phyloP scores from a whole-genome alignment of 2,113 vertebrate species.

The Oncorhynchus masou region DNA sequence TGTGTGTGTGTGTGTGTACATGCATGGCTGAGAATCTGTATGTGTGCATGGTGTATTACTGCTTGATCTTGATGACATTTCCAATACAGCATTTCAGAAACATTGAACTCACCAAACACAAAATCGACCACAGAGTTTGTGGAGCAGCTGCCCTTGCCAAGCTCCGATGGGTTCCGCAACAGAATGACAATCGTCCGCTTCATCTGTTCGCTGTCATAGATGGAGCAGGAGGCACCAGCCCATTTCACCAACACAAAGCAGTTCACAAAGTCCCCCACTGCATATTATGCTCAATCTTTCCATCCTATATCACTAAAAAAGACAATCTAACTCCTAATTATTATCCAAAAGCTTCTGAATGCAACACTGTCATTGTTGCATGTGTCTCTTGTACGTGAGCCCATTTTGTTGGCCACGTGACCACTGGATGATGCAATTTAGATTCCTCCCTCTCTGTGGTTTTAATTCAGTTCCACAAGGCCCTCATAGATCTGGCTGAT shows the following conservation, averaged over 20 bases:
- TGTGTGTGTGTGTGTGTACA: background rate
- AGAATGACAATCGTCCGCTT: slow-evolving; percentile 37
- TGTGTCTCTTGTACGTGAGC: background rate
- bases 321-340: slow-evolving; percentile 17
- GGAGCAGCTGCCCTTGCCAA: slow-evolving; percentile 9
- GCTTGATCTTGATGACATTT: slow-evolving; percentile 5
- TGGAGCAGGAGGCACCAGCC: background rate
- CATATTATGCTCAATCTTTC: slow-evolving; percentile 10
- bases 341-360: slow-evolving; percentile 13
- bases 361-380: background rate
- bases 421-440: background rate
- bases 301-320: slow-evolving; percentile 12
- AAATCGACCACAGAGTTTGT: slow-evolving; percentile 8
- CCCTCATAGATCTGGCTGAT: no score
- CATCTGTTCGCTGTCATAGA: slow-evolving; percentile 16
- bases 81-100: background rate
- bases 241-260: slow-evolving; percentile 22
- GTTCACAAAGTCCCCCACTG: slow-evolving; percentile 13
- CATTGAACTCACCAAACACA: background rate
- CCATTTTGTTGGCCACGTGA: background rate
- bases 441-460: background rate
- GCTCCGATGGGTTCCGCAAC: slow-evolving; percentile 9
- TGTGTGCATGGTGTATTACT: background rate
- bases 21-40: background rate
- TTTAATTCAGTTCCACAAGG: background rate